Percentiles rank a stretch among this genome's conserved stretches.
Evolutionary conservation across 2,797 vertebrate species (phyloP).

Genomic region (Microctenopoma stevenorrisi): DNA sequence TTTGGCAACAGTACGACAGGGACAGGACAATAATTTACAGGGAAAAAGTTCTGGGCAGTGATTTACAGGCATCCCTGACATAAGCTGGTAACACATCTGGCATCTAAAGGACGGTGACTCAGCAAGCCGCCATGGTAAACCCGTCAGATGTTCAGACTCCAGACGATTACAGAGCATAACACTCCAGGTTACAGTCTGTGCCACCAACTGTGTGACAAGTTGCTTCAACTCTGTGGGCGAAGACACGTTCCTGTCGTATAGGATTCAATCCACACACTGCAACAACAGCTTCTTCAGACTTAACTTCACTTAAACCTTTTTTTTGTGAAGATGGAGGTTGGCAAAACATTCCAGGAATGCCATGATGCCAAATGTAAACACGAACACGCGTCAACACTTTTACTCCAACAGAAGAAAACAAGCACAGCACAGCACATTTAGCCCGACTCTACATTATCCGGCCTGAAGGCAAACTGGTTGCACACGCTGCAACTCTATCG

Average conservation of each 20-base stretch:
- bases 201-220: background rate
- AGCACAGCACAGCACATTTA: background rate
- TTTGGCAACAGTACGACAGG: slow-evolving; percentile 1
- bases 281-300: background rate
- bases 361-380: slow-evolving; percentile 47
- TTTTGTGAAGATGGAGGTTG: slow-evolving; percentile 9
- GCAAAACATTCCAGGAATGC: slow-evolving; percentile 62
- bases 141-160: slow-evolving; percentile 29
- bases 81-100: slow-evolving; percentile 31
- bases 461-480: background rate
- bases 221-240: background rate
- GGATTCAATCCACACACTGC: background rate
- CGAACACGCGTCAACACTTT: slow-evolving; percentile 10
- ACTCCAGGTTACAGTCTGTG: slow-evolving; percentile 21
- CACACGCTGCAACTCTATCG: background rate
- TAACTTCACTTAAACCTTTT: slow-evolving; percentile 5
- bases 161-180: slow-evolving; percentile 13
- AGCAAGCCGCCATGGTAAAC: slow-evolving; percentile 14
- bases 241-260: background rate
- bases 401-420: slow-evolving; percentile 14
- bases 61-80: slow-evolving; percentile 25
- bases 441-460: background rate
- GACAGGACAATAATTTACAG: background rate
- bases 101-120: slow-evolving; percentile 9
- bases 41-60: background rate